A percentile compares a stretch with the other conserved stretches of the same genome.
phyloP scores from a whole-genome alignment of 2,113 vertebrate genomes.

The Sorex fumeus region DNA sequence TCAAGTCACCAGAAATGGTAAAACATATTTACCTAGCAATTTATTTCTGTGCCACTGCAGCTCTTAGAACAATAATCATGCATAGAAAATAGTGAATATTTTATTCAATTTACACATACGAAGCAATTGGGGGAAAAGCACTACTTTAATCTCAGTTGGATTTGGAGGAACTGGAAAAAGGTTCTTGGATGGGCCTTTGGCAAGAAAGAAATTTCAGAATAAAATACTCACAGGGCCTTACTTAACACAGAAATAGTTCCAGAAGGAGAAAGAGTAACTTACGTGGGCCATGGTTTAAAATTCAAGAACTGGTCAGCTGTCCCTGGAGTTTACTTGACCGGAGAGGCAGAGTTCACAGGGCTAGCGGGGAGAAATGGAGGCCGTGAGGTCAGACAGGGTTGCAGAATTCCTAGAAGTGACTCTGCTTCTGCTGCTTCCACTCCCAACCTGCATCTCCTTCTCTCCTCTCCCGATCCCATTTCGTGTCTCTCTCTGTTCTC shows the following conservation, averaged over 20 bases:
- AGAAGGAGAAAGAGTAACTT: conserved; percentile 69
- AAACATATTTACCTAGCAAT: conserved; percentile 25
- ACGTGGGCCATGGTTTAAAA: conserved; percentile 78
- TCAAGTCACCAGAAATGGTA: background rate
- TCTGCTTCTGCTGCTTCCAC: too few species aligned
- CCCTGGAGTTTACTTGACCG: conserved; percentile 44
- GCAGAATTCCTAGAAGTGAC: too few species aligned
- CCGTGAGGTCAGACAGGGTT: conserved; percentile 3
- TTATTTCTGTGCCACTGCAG: conserved; percentile 8
- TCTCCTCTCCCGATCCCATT: background rate
- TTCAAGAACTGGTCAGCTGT: conserved; percentile 56
- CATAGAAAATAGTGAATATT: background rate
- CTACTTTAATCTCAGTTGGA: conserved; percentile 18
- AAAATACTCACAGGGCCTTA: conserved; percentile 15
- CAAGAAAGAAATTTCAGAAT: conserved; percentile 28
- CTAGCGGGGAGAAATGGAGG: conserved; percentile 50
- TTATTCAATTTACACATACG: conserved; percentile 14
- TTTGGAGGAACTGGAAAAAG: conserved; percentile 30
- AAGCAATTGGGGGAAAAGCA: background rate
- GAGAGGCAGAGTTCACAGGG: conserved; percentile 46
- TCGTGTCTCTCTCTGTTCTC: too few species aligned
- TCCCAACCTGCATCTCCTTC: too few species aligned
- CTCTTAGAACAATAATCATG: conserved; percentile 42
- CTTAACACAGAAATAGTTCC: background rate
- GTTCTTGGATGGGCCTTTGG: background rate